phyloP scores from a whole-genome alignment of 2,797 vertebrate genomes.

The Rhynchotus rufescens region DNA sequence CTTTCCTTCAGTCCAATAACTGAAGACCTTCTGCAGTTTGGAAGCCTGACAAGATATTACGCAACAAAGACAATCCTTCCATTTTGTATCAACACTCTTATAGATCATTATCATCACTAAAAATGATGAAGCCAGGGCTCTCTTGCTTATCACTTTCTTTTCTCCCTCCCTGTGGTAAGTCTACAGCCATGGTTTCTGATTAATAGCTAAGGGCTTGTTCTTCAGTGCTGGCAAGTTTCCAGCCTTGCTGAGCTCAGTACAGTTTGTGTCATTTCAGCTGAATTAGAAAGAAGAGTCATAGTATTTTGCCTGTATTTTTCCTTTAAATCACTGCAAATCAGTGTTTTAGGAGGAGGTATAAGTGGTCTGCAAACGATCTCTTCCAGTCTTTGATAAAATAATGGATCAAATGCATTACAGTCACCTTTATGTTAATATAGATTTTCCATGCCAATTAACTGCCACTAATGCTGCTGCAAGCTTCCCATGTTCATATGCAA shows the following conservation, averaged over 20 bases:
- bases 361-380: background rate
- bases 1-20: background rate
- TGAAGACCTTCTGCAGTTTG: background rate
- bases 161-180: background rate
- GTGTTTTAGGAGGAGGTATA: background rate
- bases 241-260: conserved; percentile 28
- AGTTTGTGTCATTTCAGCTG: conserved; percentile 34
- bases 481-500: background rate
- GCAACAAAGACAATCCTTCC: background rate
- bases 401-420: background rate
- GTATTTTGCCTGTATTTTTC: background rate
- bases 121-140: background rate
- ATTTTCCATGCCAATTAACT: background rate
- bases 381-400: background rate
- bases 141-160: conserved; percentile 16
- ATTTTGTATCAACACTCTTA: background rate
- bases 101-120: conserved; percentile 7
- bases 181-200: conserved; percentile 31
- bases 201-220: background rate
- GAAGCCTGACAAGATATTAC: background rate
- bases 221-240: background rate
- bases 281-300: conserved; percentile 19
- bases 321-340: conserved; percentile 2
- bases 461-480: background rate
- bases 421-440: background rate